Base-by-base conservation (phyloP, 2,888 invertebrate genomes). In the Chrysolina americana region DNA sequence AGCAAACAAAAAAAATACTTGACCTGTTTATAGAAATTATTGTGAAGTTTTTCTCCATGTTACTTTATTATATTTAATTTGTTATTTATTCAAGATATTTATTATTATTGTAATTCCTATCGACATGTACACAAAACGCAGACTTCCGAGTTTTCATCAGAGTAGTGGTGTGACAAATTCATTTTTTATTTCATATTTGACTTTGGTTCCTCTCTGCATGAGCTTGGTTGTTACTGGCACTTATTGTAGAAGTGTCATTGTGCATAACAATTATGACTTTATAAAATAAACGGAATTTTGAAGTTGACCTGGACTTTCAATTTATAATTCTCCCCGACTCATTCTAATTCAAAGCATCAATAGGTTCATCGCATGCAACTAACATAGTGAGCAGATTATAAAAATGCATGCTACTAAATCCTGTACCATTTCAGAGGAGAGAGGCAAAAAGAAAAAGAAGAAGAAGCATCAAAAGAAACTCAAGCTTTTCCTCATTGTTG, bases 381-480 rank as follows among this genome's bases (percentile, higher is more conserved):
- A 79, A 79, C 77, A 64, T 65, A 74, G 53, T 17, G 48, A 44
- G 41, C 41, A 48, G 50, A 28, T 21, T 53, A 48, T 63, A 28
- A 65, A 47, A 47, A 68, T 41, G 21, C 41, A 68, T 15, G 17
- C 50, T 56, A 53, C 36, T 68, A 74, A 76, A 71, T 63, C 19
- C 48, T 64, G 71, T 76, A 59, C 70, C 68, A 63, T 81, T 82
- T 73, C 81, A 85, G 86, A 84, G 79, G 82, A 79, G 13, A 80
- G 87, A 70, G 85, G 84, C 77, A 92, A 91, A 77, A 92, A 91
- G 77, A 92, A 92, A 88, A 92, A 91, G 88, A 92, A 92, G 87
- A 93, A 92, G 91, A 91, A 91, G 76, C 92, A n/a, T n/a, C n/a
- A 93, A 88, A 92, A 92, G 87, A 91, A 92, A 88, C 91, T 92